Evolutionary conservation across 2,888 invertebrate genomes (phyloP).

Genomic region (Melitaea athalia): DNA sequence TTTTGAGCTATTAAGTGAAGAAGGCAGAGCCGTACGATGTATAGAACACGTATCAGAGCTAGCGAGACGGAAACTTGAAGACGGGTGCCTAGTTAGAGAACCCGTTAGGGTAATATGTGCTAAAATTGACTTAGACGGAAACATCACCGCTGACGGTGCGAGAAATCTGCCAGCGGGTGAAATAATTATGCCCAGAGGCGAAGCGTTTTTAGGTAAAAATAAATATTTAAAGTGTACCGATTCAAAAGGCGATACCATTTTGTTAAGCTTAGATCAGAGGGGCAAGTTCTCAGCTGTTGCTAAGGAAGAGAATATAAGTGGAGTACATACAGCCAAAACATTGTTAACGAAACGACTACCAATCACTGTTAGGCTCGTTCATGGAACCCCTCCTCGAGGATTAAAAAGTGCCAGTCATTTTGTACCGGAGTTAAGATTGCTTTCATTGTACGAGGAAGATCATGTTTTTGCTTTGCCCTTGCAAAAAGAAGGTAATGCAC

Average conservation of each 20-base stretch:
- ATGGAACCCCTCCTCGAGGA: constrained; percentile 93
- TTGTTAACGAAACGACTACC: constrained; percentile 94
- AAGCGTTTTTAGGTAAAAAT: constrained; percentile 86
- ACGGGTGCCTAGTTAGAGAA: constrained; percentile 90
- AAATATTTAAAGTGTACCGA: constrained; percentile 94
- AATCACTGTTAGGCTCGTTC: constrained; percentile 94
- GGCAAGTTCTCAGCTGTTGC: constrained; percentile 96
- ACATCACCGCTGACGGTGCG: constrained; percentile 85
- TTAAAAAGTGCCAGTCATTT: constrained; percentile 91
- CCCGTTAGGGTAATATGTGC: constrained; percentile 87
- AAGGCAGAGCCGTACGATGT: constrained; percentile 94
- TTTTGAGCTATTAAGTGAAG: constrained; percentile 96
- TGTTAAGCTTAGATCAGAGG: constrained; percentile 92
- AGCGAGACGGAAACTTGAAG: constrained; percentile 87
- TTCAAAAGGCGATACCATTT: constrained; percentile 90
- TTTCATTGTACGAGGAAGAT: constrained; percentile 93
- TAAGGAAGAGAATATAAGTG: constrained; percentile 96
- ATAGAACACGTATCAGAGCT: constrained; percentile 94
- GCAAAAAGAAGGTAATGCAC: constrained; percentile 89
- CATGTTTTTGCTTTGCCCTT: constrained; percentile 92
- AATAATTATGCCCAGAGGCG: constrained; percentile 89
- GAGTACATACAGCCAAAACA: constrained; percentile 95
- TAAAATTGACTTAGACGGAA: constrained; percentile 83
- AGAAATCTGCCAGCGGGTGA: constrained; percentile 92
- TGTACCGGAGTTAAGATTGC: constrained; percentile 90